These are phyloP conservation scores for Leucopternis melanops DNA, from an alignment of 2,113 vertebrate genomes.

Conservation along the genomic window DNA sequence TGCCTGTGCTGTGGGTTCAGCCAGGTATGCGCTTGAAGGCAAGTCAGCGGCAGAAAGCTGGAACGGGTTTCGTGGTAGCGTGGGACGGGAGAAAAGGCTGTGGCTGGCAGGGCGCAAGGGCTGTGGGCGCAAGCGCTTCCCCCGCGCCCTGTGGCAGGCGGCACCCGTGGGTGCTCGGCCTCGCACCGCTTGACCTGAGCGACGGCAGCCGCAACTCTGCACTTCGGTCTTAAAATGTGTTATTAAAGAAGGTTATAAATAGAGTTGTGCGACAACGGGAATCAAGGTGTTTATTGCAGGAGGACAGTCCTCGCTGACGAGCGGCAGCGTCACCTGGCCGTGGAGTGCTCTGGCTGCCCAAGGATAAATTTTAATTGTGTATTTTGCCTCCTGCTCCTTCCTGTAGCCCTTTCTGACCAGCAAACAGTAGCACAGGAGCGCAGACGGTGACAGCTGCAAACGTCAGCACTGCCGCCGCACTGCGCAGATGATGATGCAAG, in stretches of 20 bases:
- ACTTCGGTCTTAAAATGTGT: neutral
- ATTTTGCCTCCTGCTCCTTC: accelerated
- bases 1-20: neutral
- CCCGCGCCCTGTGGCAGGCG: accelerated
- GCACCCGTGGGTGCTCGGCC: neutral
- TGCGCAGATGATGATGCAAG: accelerated
- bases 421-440: accelerated
- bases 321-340: accelerated
- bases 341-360: neutral
- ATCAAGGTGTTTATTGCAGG: neutral
- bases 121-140: neutral
- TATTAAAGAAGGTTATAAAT: neutral
- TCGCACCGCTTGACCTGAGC: neutral
- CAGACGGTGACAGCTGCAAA: accelerated
- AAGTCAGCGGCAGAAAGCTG: neutral
- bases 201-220: accelerated
- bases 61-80: neutral
- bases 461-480: accelerated
- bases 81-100: neutral
- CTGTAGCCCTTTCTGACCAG: neutral
- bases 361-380: no score
- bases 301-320: neutral
- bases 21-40: neutral
- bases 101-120: accelerated
- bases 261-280: accelerated